Conservation (phyloP, 2,113 vertebrate species). For the Chauna torquata region DNA sequence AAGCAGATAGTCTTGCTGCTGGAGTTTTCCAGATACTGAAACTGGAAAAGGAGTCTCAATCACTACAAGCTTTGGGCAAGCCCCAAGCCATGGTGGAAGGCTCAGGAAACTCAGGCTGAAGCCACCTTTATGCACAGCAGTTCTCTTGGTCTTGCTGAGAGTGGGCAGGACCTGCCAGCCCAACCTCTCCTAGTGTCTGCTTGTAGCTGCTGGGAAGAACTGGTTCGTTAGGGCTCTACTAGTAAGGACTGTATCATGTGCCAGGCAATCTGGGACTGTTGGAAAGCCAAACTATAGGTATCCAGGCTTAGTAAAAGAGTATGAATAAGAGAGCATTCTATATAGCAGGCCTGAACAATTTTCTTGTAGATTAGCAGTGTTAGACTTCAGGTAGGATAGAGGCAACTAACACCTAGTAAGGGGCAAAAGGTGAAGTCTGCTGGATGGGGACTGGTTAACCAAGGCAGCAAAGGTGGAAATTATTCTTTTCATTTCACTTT, state of each 20-base stretch:
- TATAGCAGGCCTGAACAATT: background rate
- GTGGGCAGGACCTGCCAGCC: background rate
- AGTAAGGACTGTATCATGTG: rapidly evolving
- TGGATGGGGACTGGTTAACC: background rate
- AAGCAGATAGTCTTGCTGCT: background rate
- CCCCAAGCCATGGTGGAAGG: background rate
- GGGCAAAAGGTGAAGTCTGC: background rate
- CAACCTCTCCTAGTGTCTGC: background rate
- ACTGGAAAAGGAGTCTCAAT: background rate
- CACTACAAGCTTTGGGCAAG: background rate
- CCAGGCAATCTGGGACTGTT: background rate
- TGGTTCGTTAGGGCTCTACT: background rate
- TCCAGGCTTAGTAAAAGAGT: background rate
- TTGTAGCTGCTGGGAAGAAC: background rate
- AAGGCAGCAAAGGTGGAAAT: background rate
- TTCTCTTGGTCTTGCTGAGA: background rate
- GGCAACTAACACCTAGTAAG: background rate
- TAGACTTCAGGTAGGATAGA: background rate
- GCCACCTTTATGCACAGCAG: background rate
- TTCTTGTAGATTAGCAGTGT: background rate
- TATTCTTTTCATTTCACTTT: background rate
- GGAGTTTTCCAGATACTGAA: background rate
- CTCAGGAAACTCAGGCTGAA: background rate
- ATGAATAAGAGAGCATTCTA: background rate
- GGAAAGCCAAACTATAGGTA: background rate